Evolutionary conservation across 1,140 invertebrate genomes (phyloP).

Genomic region (Nixonia krombeini): DNA sequence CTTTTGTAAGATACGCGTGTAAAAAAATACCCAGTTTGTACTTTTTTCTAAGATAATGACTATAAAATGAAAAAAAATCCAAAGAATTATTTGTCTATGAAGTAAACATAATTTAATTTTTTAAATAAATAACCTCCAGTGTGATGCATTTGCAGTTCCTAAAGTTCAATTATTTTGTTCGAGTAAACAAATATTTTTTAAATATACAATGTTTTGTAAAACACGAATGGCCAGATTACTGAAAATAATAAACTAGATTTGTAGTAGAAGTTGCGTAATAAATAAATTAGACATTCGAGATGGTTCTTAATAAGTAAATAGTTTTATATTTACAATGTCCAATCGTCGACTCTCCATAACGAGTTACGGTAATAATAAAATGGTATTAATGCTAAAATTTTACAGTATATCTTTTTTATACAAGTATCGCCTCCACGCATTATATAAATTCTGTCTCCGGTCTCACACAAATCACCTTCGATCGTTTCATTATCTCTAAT

Average conservation of each 20-base stretch:
- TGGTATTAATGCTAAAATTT: slow-evolving; percentile 68
- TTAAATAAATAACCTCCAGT: too few species aligned
- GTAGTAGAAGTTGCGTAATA: too few species aligned
- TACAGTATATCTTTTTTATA: slow-evolving; percentile 67
- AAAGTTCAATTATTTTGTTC: too few species aligned
- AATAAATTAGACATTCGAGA: slow-evolving; percentile 28
- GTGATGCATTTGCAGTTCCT: too few species aligned
- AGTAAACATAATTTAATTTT: too few species aligned
- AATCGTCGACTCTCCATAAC: slow-evolving; percentile 65
- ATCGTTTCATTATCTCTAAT: slow-evolving; percentile 6
- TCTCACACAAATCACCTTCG: slow-evolving; percentile 19
- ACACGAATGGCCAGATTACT: too few species aligned
- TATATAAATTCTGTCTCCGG: slow-evolving; percentile 46
- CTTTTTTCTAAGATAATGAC: slow-evolving; percentile 1
- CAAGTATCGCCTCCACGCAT: slow-evolving; percentile 39
- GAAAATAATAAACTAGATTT: too few species aligned
- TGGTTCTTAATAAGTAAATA: slow-evolving; percentile 69
- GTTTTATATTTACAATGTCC: slow-evolving; percentile 71
- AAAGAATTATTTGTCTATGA: neutral
- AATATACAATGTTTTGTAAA: too few species aligned
- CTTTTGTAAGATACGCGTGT: slow-evolving; percentile 2
- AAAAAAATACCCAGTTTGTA: slow-evolving; percentile 3
- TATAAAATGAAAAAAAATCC: neutral
- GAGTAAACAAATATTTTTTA: too few species aligned
- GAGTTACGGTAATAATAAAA: slow-evolving; percentile 70